Base-by-base conservation (phyloP, 2,797 vertebrate species). In the Arrhamphus sclerolepis region DNA sequence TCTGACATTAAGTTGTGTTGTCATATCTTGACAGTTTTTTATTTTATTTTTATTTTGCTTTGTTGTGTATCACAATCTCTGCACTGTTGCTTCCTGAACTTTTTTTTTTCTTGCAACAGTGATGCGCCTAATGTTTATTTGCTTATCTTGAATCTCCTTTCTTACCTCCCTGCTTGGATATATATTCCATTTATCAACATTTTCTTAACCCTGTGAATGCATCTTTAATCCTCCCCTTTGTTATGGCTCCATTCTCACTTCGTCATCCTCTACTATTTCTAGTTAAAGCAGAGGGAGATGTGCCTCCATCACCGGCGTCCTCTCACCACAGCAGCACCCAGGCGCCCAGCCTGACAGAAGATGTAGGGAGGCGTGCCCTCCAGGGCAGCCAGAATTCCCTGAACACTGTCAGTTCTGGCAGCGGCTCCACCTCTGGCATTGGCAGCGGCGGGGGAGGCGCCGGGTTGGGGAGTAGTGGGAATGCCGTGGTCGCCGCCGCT, bases 311-410 rank as follows among this genome's bases (percentile, higher is more conserved):
- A 0, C 97, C 97, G 0, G 96, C 96, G 7, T 99, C 97, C 0
- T 98, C 97, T 10, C 97, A 98, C 70, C 97, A 98, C 92, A 98
- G 97, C 89, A 97, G 97, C 92, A 98, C 88, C 62, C 97, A 98
- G 91, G 95, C 95, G 0, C 95, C 96, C 22, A 98, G 96, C 0
- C 93, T 98, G 88, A 96, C 95, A 0, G 96, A 98, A 78, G 95
- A 0, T 40, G 89, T 79, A 0, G 97, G 96, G 84, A 98, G 98
- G 83, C 95, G 95, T 41, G 97, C 96, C 0, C 96, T 95, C 0
- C 97, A 97, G 89, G 97, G 97, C 76, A 98, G 96, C 91, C 97
- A 99, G 91, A 98, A 99, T 88, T 98, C 97, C 0, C 92, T 98
- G 42, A 98, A 97, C 86, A 98, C 97, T 0, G 96, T 98, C 72